These are phyloP conservation scores for Diacarnus erythraeanus DNA, from an alignment of 37 sponge, comb jelly and placozoan genomes.

Conservation along the genomic window DNA sequence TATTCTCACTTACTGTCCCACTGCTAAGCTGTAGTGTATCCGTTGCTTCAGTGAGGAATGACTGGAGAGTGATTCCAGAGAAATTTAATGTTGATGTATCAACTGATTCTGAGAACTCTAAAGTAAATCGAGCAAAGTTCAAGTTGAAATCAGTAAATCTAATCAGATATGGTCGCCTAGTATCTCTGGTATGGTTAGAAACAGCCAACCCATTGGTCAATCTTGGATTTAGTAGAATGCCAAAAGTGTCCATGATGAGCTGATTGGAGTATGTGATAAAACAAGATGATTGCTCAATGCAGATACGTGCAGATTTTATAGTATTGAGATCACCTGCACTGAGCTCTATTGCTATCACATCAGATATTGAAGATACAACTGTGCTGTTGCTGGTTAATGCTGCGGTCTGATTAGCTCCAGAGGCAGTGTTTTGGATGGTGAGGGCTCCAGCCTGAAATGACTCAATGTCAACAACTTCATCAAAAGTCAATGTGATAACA, in stretches of 20 bases:
- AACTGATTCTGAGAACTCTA: conserved; percentile 79
- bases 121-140: conserved; percentile 56
- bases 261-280: conserved; percentile 63
- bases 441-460: conserved; percentile 50
- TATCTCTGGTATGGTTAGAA: conserved; percentile 60
- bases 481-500: conserved; percentile 56
- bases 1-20: conserved; percentile 47
- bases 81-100: conserved; percentile 62
- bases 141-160: conserved; percentile 71
- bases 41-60: conserved; percentile 41
- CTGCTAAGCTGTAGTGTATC: conserved; percentile 33
- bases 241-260: conserved; percentile 56
- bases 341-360: conserved; percentile 40
- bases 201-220: conserved; percentile 47
- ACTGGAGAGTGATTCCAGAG: conserved; percentile 63
- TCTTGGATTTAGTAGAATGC: conserved; percentile 21
- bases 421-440: conserved; percentile 59
- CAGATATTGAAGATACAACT: conserved; percentile 30
- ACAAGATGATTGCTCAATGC: conserved; percentile 33
- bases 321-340: conserved; percentile 66
- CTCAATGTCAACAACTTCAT: conserved; percentile 68
- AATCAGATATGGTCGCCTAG: conserved; percentile 51
- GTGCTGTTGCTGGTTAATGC: conserved; percentile 34
- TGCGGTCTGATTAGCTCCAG: conserved; percentile 13
- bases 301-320: conserved; percentile 44